Conservation (phyloP, 2,888 invertebrate genomes). For the Selenia dentaria region DNA sequence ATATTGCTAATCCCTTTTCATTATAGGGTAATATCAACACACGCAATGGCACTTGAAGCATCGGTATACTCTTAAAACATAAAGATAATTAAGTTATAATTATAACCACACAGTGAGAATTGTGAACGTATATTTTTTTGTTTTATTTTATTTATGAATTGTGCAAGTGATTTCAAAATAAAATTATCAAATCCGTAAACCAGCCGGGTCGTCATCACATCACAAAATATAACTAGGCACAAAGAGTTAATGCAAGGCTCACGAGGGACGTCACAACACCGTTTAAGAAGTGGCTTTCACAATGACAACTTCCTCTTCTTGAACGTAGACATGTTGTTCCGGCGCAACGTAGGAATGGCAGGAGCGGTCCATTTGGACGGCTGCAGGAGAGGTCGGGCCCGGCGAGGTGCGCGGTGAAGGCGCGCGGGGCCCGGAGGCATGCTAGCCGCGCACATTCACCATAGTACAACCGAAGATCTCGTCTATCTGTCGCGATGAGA, state of each 20-base stretch:
- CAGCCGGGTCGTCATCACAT: conserved; percentile 63
- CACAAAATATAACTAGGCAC: conserved; percentile 32
- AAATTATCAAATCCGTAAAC: conserved; percentile 51
- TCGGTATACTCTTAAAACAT: conserved; percentile 62
- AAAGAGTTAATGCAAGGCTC: conserved; percentile 34
- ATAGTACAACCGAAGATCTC: conserved; percentile 86
- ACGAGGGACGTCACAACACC: conserved; percentile 18
- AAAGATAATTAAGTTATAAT: conserved; percentile 33
- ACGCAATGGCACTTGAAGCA: conserved; percentile 77
- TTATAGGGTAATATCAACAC: conserved; percentile 41
- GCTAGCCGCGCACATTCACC: conserved; percentile 82
- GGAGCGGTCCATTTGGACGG: conserved; percentile 68
- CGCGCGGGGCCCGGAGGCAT: conserved; percentile 71
- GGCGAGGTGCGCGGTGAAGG: conserved; percentile 63
- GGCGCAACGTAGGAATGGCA: conserved; percentile 63
- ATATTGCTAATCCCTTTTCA: conserved; percentile 44
- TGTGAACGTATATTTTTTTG: conserved; percentile 59
- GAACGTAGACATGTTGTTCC: conserved; percentile 67
- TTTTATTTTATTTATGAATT: conserved; percentile 53
- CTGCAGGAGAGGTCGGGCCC: conserved; percentile 64
- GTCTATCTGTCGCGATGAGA: conserved; percentile 87
- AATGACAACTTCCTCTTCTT: conserved; percentile 73
- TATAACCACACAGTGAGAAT: conserved; percentile 50
- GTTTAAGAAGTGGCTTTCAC: conserved; percentile 57
- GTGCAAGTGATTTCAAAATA: conserved; percentile 60